These are phyloP conservation scores for Odontamblyopus rebecca DNA, from an alignment of 2,797 vertebrate species.

Conservation along the genomic window DNA sequence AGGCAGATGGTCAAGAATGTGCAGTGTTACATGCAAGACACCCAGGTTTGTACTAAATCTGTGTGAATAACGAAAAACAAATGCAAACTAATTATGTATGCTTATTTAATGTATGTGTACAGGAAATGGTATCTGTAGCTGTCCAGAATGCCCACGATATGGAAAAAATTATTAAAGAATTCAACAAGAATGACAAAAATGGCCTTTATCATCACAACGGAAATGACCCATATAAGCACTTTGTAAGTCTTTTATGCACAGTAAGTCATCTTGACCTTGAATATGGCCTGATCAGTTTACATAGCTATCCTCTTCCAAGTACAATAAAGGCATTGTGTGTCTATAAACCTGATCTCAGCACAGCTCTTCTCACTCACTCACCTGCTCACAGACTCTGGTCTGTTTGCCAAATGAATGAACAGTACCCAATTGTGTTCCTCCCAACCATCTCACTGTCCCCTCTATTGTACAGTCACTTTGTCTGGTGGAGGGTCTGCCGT, in stretches of 20 bases:
- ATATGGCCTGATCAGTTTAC: slow-evolving; percentile 13
- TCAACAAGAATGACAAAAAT: slow-evolving; percentile 65
- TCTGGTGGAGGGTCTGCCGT: no score
- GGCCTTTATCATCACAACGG: slow-evolving; percentile 59
- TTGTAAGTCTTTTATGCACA: slow-evolving; percentile 80
- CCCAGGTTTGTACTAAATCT: slow-evolving; percentile 75
- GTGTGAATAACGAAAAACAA: no score
- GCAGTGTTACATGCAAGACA: slow-evolving; percentile 78
- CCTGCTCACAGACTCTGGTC: slow-evolving; percentile 6
- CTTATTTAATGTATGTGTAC: slow-evolving; percentile 15
- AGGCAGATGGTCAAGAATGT: slow-evolving; percentile 87
- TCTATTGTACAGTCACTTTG: no score
- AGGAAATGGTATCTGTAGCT: slow-evolving; percentile 86
- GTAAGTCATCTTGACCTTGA: slow-evolving; percentile 7
- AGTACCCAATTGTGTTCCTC: slow-evolving; percentile 6
- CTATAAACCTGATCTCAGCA: slow-evolving; percentile 13
- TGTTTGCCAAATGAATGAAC: slow-evolving; percentile 22
- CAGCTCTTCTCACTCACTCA: slow-evolving; percentile 3
- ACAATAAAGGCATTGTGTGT: slow-evolving; percentile 12
- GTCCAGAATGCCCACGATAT: slow-evolving; percentile 79
- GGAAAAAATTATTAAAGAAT: slow-evolving; percentile 79
- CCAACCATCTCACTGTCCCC: background rate
- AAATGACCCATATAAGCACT: slow-evolving; percentile 79
- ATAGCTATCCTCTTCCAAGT: slow-evolving; percentile 17
- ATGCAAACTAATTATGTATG: background rate